Percentiles rank a stretch among this genome's conserved stretches.
phyloP scores from a whole-genome alignment of 2,797 vertebrate species.

The Anabacerthia variegaticeps region DNA sequence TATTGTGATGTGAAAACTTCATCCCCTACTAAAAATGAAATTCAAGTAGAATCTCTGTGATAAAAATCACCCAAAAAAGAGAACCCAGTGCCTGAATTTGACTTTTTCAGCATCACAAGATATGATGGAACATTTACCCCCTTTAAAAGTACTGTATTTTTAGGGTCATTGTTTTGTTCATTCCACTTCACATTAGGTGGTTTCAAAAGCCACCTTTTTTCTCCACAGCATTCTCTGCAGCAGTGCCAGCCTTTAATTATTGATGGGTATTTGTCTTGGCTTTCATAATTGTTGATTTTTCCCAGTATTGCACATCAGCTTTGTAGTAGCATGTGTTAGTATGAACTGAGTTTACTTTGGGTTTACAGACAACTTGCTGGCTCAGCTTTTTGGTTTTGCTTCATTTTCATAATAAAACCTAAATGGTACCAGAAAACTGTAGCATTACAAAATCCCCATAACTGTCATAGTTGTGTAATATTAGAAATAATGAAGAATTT shows the following conservation, averaged over 20 bases:
- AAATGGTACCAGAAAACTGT: not conserved
- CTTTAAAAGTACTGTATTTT: no score
- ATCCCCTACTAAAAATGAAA: not conserved
- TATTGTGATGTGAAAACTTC: slow-evolving; percentile 62
- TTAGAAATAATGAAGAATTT: not conserved
- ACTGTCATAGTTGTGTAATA: not conserved
- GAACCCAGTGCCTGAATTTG: not conserved
- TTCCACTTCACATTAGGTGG: not conserved
- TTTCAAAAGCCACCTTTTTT: not conserved
- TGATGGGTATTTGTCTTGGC: rapidly evolving
- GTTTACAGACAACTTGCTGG: not conserved
- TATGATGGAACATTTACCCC: no score
- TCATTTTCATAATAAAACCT: not conserved
- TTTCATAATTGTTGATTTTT: not conserved
- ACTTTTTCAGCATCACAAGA: not conserved
- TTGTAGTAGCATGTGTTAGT: not conserved
- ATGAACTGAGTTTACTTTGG: not conserved
- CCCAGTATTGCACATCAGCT: not conserved
- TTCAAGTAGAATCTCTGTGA: not conserved
- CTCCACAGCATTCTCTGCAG: not conserved
- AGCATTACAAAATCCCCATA: not conserved
- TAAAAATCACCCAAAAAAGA: not conserved
- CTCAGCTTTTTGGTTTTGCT: not conserved
- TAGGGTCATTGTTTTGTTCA: not conserved
- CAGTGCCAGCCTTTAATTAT: not conserved